Evolutionary conservation across 1,140 invertebrate genomes (phyloP).

Genomic region (Zaprionus gabonicus): DNA sequence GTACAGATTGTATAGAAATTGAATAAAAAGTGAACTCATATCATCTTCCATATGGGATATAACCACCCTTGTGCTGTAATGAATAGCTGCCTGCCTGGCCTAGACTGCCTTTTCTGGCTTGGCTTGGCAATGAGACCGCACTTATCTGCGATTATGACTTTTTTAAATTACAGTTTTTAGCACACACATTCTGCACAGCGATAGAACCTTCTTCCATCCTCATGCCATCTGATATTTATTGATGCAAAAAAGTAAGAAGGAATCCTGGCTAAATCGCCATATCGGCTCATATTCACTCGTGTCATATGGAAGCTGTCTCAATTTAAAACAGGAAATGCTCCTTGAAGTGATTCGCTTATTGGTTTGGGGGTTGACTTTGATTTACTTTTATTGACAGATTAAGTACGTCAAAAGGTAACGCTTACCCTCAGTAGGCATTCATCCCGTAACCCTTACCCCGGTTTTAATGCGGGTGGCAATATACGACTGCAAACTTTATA

Average conservation of each 20-base stretch:
- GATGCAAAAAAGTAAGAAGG: conserved; percentile 45
- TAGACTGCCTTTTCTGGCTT: conserved; percentile 58
- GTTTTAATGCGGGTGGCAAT: no score
- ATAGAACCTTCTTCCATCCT: conserved; percentile 7
- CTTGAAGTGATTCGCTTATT: conserved; percentile 64
- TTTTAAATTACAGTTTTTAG: conserved; percentile 84
- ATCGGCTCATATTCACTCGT: conserved; percentile 67
- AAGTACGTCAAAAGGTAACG: conserved; percentile 79
- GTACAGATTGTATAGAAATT: conserved; percentile 68
- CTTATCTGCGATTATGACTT: conserved; percentile 84
- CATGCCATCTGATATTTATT: conserved; percentile 69
- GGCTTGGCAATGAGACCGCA: conserved; percentile 81
- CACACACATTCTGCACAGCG: conserved; percentile 50
- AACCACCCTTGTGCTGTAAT: conserved; percentile 69
- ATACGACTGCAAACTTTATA: not conserved
- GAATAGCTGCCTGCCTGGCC: conserved; percentile 65
- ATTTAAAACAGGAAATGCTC: conserved; percentile 84
- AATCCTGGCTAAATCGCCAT: conserved; percentile 66
- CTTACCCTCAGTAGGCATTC: conserved; percentile 20
- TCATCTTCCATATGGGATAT: conserved; percentile 44
- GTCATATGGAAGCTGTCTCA: conserved; percentile 67
- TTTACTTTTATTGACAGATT: conserved; percentile 84
- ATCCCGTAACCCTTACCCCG: not conserved
- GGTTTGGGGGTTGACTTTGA: conserved; percentile 75
- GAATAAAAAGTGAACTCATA: conserved; percentile 53